Evolutionary conservation across 37 sponge, comb jelly and placozoan species (phyloP).

Genomic region (Bolinopsis microptera): DNA sequence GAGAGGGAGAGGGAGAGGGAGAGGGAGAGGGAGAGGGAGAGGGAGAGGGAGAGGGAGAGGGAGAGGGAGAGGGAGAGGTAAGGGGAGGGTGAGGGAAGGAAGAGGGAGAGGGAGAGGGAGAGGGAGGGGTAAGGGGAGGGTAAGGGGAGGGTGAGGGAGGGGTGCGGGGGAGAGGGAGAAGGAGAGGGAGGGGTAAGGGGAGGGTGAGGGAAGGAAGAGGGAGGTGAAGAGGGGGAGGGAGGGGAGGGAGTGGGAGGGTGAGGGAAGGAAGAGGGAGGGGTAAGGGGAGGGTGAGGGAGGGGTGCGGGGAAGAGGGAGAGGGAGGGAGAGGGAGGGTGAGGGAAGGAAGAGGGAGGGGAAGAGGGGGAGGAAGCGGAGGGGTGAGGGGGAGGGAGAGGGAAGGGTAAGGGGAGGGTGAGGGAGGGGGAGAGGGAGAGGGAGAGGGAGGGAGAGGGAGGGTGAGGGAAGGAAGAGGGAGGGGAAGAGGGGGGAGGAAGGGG

Average conservation of each 20-base stretch:
- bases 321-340: neutral
- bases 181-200: neutral
- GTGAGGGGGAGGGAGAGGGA: constrained; percentile 15
- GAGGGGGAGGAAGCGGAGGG: constrained; percentile 2
- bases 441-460: neutral
- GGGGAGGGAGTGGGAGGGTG: neutral
- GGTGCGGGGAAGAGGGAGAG: neutral
- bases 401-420: too few species aligned
- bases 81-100: too few species aligned
- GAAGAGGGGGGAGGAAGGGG: neutral
- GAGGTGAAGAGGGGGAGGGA: neutral
- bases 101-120: neutral
- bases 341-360: neutral
- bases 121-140: neutral
- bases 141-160: too few species aligned
- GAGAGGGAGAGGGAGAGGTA: neutral
- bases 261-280: neutral
- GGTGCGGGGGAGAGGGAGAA: neutral
- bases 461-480: neutral
- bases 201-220: neutral
- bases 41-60: neutral
- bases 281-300: neutral
- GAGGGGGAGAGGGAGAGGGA: neutral
- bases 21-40: neutral
- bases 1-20: neutral